A percentile compares a stretch with the other conserved stretches of the same genome.
These are phyloP conservation scores for Rousettus madagascariensis DNA, from an alignment of 2,797 vertebrate species.

Conservation along the genomic window DNA sequence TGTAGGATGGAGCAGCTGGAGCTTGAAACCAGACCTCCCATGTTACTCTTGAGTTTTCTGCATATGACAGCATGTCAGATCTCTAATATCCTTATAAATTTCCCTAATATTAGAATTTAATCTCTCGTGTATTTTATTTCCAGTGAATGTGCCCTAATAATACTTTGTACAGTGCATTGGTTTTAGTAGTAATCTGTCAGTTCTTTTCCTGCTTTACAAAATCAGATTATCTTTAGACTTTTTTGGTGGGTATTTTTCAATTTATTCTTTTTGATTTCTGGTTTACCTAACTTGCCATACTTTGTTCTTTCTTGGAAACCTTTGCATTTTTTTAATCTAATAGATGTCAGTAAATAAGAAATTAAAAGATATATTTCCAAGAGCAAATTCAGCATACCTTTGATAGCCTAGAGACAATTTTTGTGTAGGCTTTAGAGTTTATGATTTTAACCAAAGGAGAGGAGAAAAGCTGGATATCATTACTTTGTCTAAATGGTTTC, in stretches of 20 bases:
- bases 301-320: neutral
- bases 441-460: neutral
- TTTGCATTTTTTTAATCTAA: neutral
- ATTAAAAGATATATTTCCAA: neutral
- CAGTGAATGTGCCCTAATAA: neutral
- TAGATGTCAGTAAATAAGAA: neutral
- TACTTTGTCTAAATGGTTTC: conserved; percentile 1
- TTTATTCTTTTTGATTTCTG: neutral
- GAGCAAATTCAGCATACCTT: neutral
- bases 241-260: neutral
- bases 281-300: neutral
- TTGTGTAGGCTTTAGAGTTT: neutral
- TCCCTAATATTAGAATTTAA: neutral
- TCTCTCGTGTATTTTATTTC: neutral
- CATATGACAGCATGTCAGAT: neutral
- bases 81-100: neutral
- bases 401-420: neutral
- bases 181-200: neutral
- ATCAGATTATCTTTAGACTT: neutral
- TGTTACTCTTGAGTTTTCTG: neutral
- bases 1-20: neutral
- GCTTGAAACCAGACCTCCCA: neutral
- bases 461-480: neutral
- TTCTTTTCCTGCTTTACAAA: neutral
- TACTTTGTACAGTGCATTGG: neutral